Conservation (phyloP, 2,888 invertebrate genomes). For the Dicycla oo region DNA sequence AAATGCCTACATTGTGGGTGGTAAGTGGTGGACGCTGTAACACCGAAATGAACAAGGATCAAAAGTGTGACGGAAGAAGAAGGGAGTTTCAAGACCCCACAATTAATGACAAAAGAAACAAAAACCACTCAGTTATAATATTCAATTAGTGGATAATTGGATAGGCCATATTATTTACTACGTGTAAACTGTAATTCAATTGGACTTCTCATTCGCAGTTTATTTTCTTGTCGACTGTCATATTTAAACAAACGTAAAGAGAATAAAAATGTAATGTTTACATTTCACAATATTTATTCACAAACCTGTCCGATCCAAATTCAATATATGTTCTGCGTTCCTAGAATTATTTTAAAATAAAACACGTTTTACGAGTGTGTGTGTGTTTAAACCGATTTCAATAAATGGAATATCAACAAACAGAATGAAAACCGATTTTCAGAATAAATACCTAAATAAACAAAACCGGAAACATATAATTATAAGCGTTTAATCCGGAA, state of each 20-base stretch:
- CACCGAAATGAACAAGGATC: slow-evolving; percentile 53
- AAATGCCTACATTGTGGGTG: slow-evolving; percentile 61
- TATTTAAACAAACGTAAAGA: not conserved
- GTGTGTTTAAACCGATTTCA: not conserved
- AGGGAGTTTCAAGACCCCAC: not conserved
- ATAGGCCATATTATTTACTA: not conserved
- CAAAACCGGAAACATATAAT: not conserved
- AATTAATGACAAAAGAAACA: not conserved
- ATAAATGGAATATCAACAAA: slow-evolving; percentile 3
- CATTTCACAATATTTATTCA: slow-evolving; percentile 6
- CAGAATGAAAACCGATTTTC: not conserved
- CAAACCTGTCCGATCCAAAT: not conserved
- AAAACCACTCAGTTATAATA: not conserved
- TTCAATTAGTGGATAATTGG: not conserved
- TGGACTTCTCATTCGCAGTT: not conserved
- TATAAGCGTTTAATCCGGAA: slow-evolving; percentile 7
- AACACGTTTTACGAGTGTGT: not conserved
- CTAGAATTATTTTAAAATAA: slow-evolving; percentile 5
- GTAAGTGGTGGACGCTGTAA: slow-evolving; percentile 63
- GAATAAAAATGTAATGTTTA: not conserved
- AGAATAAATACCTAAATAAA: slow-evolving; percentile 14
- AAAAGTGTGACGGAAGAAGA: too few species aligned
- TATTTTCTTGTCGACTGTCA: not conserved
- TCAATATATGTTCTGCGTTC: slow-evolving; percentile 9
- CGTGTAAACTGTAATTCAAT: not conserved